Conservation (phyloP, 2,113 vertebrate species). For the Geococcyx californianus region DNA sequence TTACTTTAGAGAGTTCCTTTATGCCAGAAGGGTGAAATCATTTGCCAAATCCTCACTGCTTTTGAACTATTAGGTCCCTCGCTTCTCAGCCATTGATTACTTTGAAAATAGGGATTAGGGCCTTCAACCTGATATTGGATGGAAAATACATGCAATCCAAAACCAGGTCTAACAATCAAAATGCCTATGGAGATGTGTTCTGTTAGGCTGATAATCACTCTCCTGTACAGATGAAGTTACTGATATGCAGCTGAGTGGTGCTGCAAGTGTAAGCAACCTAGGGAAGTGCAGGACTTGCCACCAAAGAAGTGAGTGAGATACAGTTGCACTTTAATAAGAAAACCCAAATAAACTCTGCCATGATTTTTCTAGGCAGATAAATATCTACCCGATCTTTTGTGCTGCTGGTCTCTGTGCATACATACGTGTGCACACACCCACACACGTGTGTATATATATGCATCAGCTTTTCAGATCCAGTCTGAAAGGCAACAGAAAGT, state of each 20-base stretch:
- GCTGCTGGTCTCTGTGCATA: not conserved
- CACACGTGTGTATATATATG: not conserved
- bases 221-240: not conserved
- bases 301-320: not conserved
- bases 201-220: not conserved
- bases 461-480: not conserved
- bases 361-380: not conserved
- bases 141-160: not conserved
- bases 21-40: not conserved
- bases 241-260: not conserved
- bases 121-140: not conserved
- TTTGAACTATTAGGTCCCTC: not conserved
- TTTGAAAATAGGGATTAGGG: not conserved
- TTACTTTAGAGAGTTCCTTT: not conserved
- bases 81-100: not conserved
- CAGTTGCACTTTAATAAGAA: not conserved
- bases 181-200: not conserved
- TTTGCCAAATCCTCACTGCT: not conserved
- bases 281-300: not conserved
- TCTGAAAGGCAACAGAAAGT: not conserved
- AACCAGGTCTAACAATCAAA: not conserved
- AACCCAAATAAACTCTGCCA: not conserved
- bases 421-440: accelerated
- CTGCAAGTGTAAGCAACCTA: not conserved
- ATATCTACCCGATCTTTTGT: not conserved